Evolutionary conservation across 1,140 invertebrate species (phyloP).

Genomic region (Gryllus bimaculatus): DNA sequence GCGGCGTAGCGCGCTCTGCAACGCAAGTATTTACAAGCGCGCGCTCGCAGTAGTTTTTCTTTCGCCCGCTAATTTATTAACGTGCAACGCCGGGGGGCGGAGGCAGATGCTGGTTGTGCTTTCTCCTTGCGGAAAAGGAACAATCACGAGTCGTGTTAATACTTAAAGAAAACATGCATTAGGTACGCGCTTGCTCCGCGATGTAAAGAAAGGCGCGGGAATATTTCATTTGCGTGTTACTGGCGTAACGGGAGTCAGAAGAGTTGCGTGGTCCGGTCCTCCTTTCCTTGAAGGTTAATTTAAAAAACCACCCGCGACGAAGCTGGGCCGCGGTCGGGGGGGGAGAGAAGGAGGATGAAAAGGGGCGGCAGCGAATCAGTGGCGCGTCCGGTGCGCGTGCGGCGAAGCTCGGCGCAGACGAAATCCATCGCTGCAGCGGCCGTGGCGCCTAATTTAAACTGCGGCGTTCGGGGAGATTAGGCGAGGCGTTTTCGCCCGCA

Average conservation of each 20-base stretch:
- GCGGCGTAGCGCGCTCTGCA: neutral
- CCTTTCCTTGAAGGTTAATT: neutral
- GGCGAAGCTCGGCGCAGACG: neutral
- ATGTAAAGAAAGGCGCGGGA: neutral
- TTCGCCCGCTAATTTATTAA: neutral
- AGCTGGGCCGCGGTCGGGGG: neutral
- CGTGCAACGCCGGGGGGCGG: no score
- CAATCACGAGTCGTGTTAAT: neutral
- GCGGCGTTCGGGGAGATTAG: neutral
- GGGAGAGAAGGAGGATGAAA: neutral
- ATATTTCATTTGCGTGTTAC: neutral
- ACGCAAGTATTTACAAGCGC: neutral
- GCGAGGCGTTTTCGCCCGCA: neutral
- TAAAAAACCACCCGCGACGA: neutral
- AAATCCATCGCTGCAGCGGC: neutral
- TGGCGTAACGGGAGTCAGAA: neutral
- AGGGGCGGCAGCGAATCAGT: neutral
- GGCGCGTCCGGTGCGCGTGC: no score
- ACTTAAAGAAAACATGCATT: slow-evolving; percentile 5
- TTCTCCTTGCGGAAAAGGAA: neutral
- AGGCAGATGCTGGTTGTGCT: neutral
- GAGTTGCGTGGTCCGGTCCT: neutral
- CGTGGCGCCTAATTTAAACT: neutral
- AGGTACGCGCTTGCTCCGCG: neutral
- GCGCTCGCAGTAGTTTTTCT: neutral